Conservation (phyloP, 2,797 vertebrate species). For the Graptemys geographica region DNA sequence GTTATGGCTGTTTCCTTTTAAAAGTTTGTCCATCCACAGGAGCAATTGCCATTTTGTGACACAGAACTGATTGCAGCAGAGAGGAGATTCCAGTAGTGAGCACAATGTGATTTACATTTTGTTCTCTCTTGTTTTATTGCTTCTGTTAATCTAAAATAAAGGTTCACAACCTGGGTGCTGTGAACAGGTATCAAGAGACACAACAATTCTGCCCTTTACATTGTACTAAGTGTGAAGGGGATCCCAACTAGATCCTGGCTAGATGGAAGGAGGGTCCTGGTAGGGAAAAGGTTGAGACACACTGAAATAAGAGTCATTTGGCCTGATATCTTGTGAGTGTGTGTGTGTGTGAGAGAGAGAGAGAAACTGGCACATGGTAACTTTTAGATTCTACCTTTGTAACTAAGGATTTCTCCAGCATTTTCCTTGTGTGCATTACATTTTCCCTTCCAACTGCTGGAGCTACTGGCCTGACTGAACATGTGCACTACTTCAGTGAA, state of each 20-base stretch:
- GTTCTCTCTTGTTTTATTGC: not conserved
- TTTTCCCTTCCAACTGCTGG: not conserved
- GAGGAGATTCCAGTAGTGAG: not conserved
- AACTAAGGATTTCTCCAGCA: not conserved
- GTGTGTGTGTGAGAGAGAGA: not conserved
- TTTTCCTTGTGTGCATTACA: not conserved
- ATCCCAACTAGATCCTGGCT: not conserved
- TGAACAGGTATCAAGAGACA: not conserved
- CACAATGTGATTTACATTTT: fast-evolving
- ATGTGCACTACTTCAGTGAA: not conserved
- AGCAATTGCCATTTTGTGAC: not conserved
- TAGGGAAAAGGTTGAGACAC: not conserved
- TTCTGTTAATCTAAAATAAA: not conserved
- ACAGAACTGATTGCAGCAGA: not conserved
- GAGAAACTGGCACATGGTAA: not conserved
- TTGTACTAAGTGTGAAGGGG: fast-evolving
- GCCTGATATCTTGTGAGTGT: too few species aligned
- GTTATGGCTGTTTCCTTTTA: not conserved
- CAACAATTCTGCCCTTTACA: not conserved
- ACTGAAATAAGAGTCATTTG: not conserved
- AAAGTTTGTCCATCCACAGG: slow-evolving; percentile 2
- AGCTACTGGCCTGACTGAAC: not conserved
- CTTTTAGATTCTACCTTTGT: not conserved
- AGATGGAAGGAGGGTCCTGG: not conserved
- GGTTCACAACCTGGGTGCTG: not conserved